Evolutionary conservation across 2,113 vertebrate species (phyloP).

Genomic region (Sclerurus mexicanus): DNA sequence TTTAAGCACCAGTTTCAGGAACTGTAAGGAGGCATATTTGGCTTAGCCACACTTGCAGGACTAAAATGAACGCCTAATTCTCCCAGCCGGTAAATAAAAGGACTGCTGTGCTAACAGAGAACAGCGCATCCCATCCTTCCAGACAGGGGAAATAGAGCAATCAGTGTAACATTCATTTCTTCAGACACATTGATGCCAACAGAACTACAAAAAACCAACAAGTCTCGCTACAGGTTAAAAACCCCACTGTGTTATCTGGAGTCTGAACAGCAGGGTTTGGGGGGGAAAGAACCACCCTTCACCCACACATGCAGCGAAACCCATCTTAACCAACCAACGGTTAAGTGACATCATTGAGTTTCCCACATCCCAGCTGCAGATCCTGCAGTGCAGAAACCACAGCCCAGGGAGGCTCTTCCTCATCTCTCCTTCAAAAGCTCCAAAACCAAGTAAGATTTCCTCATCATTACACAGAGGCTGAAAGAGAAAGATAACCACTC

Average conservation of each 20-base stretch:
- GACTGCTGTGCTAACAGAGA: neutral
- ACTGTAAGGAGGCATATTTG: neutral
- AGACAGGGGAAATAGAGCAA: neutral
- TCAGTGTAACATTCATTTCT: neutral
- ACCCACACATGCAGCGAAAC: neutral
- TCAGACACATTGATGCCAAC: neutral
- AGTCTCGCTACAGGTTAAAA: neutral
- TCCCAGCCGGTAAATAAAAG: neutral
- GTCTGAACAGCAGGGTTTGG: neutral
- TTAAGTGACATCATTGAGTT: neutral
- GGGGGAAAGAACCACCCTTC: neutral
- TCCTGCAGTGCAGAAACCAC: neutral
- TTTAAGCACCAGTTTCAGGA: constrained; percentile 7
- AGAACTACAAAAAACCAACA: neutral
- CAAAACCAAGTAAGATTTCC: neutral
- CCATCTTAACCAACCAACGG: neutral
- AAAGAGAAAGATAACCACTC: neutral
- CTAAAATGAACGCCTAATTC: neutral
- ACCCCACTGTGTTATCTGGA: neutral
- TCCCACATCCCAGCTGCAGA: neutral
- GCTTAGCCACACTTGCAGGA: neutral
- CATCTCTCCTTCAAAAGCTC: neutral
- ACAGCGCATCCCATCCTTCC: neutral
- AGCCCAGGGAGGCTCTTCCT: neutral
- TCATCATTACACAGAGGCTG: neutral